These are phyloP conservation scores for Drosophila seclusa DNA, from an alignment of 2,888 invertebrate species.

Conservation along the genomic window DNA sequence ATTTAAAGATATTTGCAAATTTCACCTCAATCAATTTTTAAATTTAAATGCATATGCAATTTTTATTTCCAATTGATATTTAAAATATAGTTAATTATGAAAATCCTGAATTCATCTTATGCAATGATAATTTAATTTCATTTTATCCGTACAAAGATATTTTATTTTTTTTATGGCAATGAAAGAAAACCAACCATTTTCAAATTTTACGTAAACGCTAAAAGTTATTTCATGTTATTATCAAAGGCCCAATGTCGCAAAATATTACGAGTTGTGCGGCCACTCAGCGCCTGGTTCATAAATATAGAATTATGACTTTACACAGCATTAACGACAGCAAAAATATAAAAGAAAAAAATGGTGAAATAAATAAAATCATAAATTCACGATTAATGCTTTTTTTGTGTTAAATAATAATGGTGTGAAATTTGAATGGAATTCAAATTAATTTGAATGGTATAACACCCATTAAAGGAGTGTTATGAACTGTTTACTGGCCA, in stretches of 20 bases:
- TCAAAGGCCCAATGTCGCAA: conserved; percentile 1
- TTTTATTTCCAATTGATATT: not conserved
- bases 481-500: conserved; percentile 51
- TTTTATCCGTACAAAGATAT: not conserved
- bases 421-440: conserved; percentile 42
- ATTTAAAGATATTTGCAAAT: not conserved
- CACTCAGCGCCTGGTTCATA: conserved; percentile 38
- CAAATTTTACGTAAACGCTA: conserved; percentile 30
- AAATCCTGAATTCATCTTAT: not conserved
- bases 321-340: conserved; percentile 56
- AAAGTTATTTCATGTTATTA: conserved; percentile 47
- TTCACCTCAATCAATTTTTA: not conserved
- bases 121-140: not conserved
- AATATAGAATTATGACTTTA: conserved; percentile 59
- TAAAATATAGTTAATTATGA: not conserved
- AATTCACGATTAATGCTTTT: conserved; percentile 60
- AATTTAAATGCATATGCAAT: no score
- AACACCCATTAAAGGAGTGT: conserved; percentile 29
- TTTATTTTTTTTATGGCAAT: not conserved
- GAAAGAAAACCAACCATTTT: not conserved
- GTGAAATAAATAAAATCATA: conserved; percentile 48
- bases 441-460: conserved; percentile 36
- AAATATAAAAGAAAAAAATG: conserved; percentile 8
- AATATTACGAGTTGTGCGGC: conserved; percentile 18
- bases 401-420: conserved; percentile 60